phyloP scores from a whole-genome alignment of 2,797 vertebrate genomes.

The Arnoldichthys spilopterus region DNA sequence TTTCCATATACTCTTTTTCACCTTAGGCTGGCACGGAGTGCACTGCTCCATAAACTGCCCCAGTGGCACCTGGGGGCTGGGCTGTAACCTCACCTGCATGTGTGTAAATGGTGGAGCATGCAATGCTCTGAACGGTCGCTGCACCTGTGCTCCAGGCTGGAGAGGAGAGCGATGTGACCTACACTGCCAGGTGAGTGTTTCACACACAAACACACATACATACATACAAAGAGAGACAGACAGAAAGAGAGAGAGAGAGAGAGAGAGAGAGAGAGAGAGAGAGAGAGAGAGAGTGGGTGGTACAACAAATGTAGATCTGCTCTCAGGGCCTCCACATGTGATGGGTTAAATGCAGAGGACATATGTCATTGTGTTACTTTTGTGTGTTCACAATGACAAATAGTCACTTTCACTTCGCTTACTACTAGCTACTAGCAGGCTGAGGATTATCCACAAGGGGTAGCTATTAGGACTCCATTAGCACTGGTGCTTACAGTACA shows the following conservation, averaged over 20 bases:
- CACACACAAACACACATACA: background rate
- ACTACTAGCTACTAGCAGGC: no score
- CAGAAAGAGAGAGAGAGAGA: no score
- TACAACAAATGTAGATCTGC: no score
- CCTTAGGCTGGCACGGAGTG: conserved; percentile 92
- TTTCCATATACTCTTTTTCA: background rate
- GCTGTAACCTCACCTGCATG: conserved; percentile 89
- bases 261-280: no score
- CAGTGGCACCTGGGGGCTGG: conserved; percentile 91
- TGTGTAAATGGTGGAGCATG: conserved; percentile 91
- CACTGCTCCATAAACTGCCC: conserved; percentile 96
- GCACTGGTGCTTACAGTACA: no score
- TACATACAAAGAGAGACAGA: no score
- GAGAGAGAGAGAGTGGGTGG: no score
- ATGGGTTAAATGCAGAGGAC: no score
- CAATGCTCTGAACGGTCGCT: conserved; percentile 86
- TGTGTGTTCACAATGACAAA: no score
- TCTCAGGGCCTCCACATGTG: no score
- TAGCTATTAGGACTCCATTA: background rate
- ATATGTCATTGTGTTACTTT: no score
- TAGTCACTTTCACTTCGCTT: no score
- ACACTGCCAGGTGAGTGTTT: conserved; percentile 84
- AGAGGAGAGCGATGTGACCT: conserved; percentile 87
- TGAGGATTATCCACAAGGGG: background rate
- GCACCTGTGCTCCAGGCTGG: conserved; percentile 92